phyloP scores from a whole-genome alignment of 2,888 invertebrate species.

The Lysandra coridon region DNA sequence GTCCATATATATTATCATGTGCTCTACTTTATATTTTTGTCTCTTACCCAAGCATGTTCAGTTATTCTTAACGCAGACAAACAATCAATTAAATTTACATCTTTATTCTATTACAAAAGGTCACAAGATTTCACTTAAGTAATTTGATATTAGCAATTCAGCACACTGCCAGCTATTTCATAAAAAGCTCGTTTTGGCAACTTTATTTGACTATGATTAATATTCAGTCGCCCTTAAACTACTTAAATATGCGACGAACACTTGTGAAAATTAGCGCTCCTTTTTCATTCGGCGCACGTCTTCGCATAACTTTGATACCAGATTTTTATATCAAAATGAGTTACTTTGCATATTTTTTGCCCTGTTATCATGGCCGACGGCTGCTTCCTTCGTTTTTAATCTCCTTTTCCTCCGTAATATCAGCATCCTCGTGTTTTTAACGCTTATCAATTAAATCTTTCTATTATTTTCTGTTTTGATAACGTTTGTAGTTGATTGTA shows the following conservation, averaged over 20 bases:
- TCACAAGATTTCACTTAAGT: neutral
- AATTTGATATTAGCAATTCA: neutral
- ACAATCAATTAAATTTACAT: neutral
- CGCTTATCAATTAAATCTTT: neutral
- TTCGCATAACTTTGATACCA: slow-evolving; percentile 13
- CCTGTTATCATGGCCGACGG: neutral
- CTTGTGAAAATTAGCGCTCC: slow-evolving; percentile 6
- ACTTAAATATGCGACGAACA: slow-evolving; percentile 13
- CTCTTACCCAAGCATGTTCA: neutral
- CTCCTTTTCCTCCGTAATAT: neutral
- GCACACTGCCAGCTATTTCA: neutral
- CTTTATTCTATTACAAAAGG: neutral
- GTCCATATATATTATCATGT: neutral
- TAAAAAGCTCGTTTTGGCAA: slow-evolving; percentile 11
- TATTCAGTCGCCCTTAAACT: slow-evolving; percentile 15
- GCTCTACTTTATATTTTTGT: neutral
- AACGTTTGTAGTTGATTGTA: neutral
- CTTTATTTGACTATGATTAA: slow-evolving; percentile 15
- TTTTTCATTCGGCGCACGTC: slow-evolving; percentile 14
- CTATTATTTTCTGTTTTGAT: neutral
- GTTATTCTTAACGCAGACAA: neutral
- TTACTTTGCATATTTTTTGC: slow-evolving; percentile 30
- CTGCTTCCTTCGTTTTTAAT: slow-evolving; percentile 20
- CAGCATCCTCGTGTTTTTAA: neutral
- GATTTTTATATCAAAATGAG: slow-evolving; percentile 21